These are phyloP conservation scores for Notospermus geniculatus DNA, from an alignment of 1,140 invertebrate genomes.

Conservation along the genomic window DNA sequence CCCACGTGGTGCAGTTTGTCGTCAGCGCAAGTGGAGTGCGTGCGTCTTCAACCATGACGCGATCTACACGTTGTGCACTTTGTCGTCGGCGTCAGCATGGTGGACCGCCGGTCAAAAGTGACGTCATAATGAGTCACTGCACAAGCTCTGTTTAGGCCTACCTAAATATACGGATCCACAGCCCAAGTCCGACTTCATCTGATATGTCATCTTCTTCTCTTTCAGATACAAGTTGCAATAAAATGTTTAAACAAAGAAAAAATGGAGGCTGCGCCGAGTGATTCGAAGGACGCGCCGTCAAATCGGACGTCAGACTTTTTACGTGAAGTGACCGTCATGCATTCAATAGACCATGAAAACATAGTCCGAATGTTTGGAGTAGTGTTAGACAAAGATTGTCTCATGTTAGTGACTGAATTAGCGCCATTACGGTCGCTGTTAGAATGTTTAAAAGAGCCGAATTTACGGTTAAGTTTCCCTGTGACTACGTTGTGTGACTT, in stretches of 20 bases:
- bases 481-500: slow-evolving; percentile 72
- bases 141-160: no score
- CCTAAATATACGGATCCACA: no score
- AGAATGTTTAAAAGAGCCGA: slow-evolving; percentile 92
- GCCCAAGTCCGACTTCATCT: no score
- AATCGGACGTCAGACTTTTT: slow-evolving; percentile 82
- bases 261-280: slow-evolving; percentile 82
- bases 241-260: slow-evolving; percentile 91
- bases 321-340: slow-evolving; percentile 98
- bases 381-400: slow-evolving; percentile 82
- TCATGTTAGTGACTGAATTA: slow-evolving; percentile 95
- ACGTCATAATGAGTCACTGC: no score
- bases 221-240: slow-evolving; percentile 92
- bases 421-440: slow-evolving; percentile 90
- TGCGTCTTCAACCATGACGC: no score
- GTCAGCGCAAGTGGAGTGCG: no score
- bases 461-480: slow-evolving; percentile 81
- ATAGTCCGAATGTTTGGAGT: slow-evolving; percentile 96
- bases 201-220: neutral
- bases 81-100: no score
- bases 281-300: no score
- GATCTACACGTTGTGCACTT: no score
- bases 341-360: slow-evolving; percentile 93
- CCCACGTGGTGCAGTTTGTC: no score
- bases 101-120: no score